Percentiles rank a stretch among this genome's conserved stretches.
Conservation (phyloP, 1,140 invertebrate genomes). For the Colletes gigas region DNA sequence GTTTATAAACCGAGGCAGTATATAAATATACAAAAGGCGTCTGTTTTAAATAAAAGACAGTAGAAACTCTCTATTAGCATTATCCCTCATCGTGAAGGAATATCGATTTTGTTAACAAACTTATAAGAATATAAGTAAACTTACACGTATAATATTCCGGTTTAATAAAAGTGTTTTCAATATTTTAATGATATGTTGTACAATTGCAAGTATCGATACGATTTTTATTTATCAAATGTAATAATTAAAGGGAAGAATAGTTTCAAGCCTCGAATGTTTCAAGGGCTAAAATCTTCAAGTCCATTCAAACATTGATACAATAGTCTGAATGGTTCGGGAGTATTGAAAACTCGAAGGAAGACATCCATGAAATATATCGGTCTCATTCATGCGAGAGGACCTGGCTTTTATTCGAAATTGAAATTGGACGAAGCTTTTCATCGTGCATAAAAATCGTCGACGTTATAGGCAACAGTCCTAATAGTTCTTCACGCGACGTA, state of each 20-base stretch:
- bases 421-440: slow-evolving; percentile 38
- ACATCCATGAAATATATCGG: slow-evolving; percentile 5
- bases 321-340: background rate
- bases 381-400: background rate
- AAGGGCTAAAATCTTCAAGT: slow-evolving; percentile 14
- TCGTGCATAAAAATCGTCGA: background rate
- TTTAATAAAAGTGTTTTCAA: background rate
- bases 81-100: background rate
- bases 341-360: slow-evolving; percentile 5
- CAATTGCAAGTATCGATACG: slow-evolving; percentile 11
- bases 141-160: no score
- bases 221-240: background rate
- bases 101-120: background rate
- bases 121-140: no score
- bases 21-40: no score
- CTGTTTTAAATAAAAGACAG: background rate
- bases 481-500: slow-evolving; percentile 32
- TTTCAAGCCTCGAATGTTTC: background rate
- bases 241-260: background rate
- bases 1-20: no score
- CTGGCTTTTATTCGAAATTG: slow-evolving; percentile 28
- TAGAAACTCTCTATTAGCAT: background rate
- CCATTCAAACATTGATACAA: slow-evolving; percentile 16
- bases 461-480: slow-evolving; percentile 26
- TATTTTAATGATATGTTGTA: background rate